These are phyloP conservation scores for Acipenser ruthenus DNA, from an alignment of 2,797 vertebrate genomes.

Conservation along the genomic window DNA sequence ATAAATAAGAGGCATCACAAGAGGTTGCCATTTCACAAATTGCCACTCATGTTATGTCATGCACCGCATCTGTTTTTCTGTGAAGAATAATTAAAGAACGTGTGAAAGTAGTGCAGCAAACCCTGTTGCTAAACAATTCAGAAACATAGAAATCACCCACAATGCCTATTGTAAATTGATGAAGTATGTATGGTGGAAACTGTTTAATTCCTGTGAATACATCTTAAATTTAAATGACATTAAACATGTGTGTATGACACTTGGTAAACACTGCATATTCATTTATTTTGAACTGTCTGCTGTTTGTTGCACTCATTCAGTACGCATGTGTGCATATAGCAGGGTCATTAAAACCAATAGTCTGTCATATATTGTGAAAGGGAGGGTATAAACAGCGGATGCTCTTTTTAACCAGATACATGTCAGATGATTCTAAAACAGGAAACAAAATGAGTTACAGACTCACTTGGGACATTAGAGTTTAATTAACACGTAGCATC, in stretches of 20 bases:
- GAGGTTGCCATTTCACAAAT: no score
- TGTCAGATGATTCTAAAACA: background rate
- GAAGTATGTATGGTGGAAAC: background rate
- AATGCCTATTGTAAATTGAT: background rate
- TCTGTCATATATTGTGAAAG: constrained; percentile 33
- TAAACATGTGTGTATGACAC: background rate
- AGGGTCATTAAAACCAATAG: constrained; percentile 12
- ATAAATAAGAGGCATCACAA: no score
- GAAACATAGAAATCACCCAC: no score
- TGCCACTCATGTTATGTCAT: no score
- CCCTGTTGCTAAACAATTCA: no score
- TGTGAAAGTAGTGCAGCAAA: no score
- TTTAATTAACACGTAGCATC: no score
- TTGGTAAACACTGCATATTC: background rate
- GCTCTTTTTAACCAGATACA: constrained; percentile 46
- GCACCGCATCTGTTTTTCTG: no score
- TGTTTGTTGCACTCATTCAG: background rate
- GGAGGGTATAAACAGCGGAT: constrained; percentile 35
- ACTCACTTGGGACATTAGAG: constrained; percentile 15
- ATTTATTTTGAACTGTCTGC: background rate
- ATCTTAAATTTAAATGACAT: background rate
- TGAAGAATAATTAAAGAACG: no score
- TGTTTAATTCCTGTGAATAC: background rate
- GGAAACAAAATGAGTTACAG: constrained; percentile 25
- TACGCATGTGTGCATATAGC: background rate